Conservation (phyloP, 2,888 invertebrate genomes). For the Hoplodrina ambigua region DNA sequence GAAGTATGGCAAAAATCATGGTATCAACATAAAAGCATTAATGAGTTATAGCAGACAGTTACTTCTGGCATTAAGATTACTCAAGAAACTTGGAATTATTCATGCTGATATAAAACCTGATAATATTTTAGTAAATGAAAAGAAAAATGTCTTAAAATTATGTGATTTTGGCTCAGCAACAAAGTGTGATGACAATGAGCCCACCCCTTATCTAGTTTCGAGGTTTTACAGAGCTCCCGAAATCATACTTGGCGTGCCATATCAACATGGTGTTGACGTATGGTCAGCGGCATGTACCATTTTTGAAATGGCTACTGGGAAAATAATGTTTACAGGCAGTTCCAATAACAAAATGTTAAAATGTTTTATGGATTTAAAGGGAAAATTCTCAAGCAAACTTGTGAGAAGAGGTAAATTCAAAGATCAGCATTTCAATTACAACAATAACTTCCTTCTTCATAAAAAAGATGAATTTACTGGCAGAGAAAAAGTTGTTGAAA, state of each 20-base stretch:
- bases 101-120: constrained; percentile 99
- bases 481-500: constrained; percentile 97
- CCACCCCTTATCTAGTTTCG: constrained; percentile 99
- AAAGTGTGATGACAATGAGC: constrained; percentile 97
- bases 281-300: constrained; percentile 99
- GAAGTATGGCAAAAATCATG: constrained; percentile 99
- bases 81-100: constrained; percentile 98
- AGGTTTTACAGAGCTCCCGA: constrained; percentile 99
- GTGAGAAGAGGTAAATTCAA: constrained; percentile 98
- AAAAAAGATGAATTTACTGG: constrained; percentile 99
- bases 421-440: constrained; percentile 98
- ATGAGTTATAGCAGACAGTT: constrained; percentile 98
- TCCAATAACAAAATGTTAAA: constrained; percentile 99
- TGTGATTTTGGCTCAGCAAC: constrained; percentile 99
- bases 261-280: constrained; percentile 98
- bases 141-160: constrained; percentile 97
- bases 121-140: constrained; percentile 99
- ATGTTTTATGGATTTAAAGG: constrained; percentile 99
- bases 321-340: constrained; percentile 99
- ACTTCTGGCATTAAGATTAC: constrained; percentile 96
- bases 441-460: constrained; percentile 98
- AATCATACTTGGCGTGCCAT: constrained; percentile 98
- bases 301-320: constrained; percentile 99
- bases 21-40: constrained; percentile 98
- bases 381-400: constrained; percentile 98